Evolutionary conservation across 2,113 vertebrate species (phyloP).

Genomic region (human (Homo sapiens)): GRCh38 chr1:180950001-180950500

Average conservation of each 20-base stretch:
- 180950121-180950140: fast-evolving
- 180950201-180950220: fast-evolving
- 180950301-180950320: neutral
- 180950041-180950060: neutral
- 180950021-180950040: neutral
- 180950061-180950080: neutral
- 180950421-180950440: conserved; percentile 92
- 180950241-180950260: fast-evolving
- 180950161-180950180: neutral
- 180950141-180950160: neutral
- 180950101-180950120: neutral
- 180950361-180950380: conserved; percentile 87
- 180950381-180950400: conserved; percentile 92
- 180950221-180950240: neutral
- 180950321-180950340: conserved; percentile 78
- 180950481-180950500: conserved; percentile 86
- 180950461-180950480: conserved; percentile 88
- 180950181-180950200: neutral
- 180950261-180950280: neutral
- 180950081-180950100: neutral
- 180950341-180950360: conserved; percentile 94
- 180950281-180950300: neutral
- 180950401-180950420: conserved; percentile 94
- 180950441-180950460: conserved; percentile 89
- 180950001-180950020: conserved; percentile 2